Percentiles rank a stretch among this genome's conserved stretches.
These are phyloP conservation scores for Nudaria mundana DNA, from an alignment of 2,888 invertebrate species.

Conservation along the genomic window DNA sequence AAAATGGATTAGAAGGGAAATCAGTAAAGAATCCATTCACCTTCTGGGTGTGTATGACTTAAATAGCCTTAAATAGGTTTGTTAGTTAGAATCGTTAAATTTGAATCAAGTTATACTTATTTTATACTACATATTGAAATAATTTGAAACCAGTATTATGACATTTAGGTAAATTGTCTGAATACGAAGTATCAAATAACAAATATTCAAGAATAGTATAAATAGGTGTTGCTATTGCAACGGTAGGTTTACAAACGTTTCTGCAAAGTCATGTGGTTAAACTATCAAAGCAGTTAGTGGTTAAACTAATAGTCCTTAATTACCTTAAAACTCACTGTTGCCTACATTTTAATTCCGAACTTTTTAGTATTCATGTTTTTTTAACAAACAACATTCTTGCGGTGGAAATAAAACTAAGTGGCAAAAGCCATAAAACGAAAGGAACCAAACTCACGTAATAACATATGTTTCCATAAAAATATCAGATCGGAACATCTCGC, in stretches of 20 bases:
- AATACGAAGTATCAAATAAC: neutral
- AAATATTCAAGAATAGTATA: neutral
- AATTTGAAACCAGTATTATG: neutral
- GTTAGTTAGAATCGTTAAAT: too few species aligned
- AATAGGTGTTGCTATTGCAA: neutral
- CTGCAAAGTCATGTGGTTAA: constrained; percentile 14
- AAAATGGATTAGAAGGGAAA: too few species aligned
- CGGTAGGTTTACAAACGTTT: constrained; percentile 3
- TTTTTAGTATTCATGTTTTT: constrained; percentile 8
- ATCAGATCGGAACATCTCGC: constrained; percentile 54
- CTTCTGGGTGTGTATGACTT: too few species aligned
- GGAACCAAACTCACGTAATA: constrained; percentile 51
- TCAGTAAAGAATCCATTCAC: too few species aligned
- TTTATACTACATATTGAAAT: too few species aligned
- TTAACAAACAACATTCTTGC: constrained; percentile 30
- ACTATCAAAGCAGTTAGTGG: constrained; percentile 7
- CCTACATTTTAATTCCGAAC: constrained; percentile 8
- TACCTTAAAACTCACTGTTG: constrained; percentile 4
- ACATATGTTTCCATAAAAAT: constrained; percentile 68
- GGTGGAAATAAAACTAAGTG: constrained; percentile 51
- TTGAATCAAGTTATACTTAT: too few species aligned
- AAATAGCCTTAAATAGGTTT: too few species aligned
- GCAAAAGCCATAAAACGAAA: constrained; percentile 60
- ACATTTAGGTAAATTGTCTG: neutral
- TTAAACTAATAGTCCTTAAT: constrained; percentile 15